Evolutionary conservation across 2,888 invertebrate genomes (phyloP), one percentile per base, ranked within the genome.

Genomic region (Nezara viridula): DNA sequence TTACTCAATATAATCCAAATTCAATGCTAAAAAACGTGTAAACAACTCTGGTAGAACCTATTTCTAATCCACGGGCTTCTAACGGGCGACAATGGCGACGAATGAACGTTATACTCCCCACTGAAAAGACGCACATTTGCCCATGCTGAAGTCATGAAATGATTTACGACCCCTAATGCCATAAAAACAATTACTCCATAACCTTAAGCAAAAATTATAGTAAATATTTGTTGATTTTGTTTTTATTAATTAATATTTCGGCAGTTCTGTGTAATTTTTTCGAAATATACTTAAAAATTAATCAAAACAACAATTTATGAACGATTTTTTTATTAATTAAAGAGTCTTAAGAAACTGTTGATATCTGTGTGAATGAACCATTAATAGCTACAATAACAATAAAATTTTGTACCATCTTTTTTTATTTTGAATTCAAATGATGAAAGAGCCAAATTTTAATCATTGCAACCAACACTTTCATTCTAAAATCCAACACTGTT

Each of bases 81-180:
- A 9, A 37, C 88, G 55, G 88, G 37, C 21, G 27, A 55, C 27
- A 88, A 88, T 88, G 88, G 88, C 88, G 88, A 55, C 55, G 55
- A 88, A 88, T 88, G 88, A 66, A 73, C 10, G 52, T n/a, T 66
- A 2, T 27, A 66, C 66, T 66, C 88, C 19, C 44, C 60, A 66
- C 66, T 27, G 44, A 40, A 24, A 44, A 47, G 5, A 19, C 40
- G 44, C 81, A 44, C n/a, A 6, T 81, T 81, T 47, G 5, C 81
- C 81, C n/a, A 10, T 1, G 44, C 6, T 14, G 12, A 44, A 40
- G 37, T 73, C 37, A 21, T 73, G 66, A 19, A 37, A 73, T 73
- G 37, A 73, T 73, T 73, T 24, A 7, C 24, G n/a, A 14, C 40
- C 4, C 24, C 7, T 44, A 24, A n/a, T 37, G 3, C 9, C 66